These are phyloP conservation scores for Metridium senile DNA, from an alignment of 92 coral and sea anemone genomes.

Conservation along the genomic window DNA sequence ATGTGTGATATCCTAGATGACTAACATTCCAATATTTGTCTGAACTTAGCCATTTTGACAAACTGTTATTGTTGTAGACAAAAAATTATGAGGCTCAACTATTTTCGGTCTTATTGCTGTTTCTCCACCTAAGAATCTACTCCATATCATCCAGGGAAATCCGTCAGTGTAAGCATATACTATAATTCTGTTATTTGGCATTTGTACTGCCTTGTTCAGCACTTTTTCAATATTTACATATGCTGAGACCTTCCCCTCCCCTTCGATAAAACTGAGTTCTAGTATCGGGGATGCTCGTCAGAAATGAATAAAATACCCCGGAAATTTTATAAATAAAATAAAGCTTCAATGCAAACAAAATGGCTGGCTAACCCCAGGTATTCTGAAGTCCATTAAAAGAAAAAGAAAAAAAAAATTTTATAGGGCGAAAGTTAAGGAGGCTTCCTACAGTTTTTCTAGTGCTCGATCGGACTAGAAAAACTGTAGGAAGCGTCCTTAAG, in stretches of 20 bases:
- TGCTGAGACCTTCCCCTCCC: not conserved
- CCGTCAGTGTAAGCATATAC: constrained; percentile 36
- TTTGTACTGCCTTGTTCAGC: not conserved
- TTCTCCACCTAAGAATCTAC: constrained; percentile 28
- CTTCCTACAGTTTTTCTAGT: too few species aligned
- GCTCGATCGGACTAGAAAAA: too few species aligned
- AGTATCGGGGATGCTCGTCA: too few species aligned
- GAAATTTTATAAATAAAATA: too few species aligned
- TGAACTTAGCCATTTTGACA: constrained; percentile 42
- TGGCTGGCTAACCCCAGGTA: too few species aligned
- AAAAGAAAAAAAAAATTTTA: too few species aligned
- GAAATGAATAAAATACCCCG: too few species aligned
- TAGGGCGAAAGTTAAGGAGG: too few species aligned
- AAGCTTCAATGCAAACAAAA: too few species aligned
- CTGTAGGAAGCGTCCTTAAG: too few species aligned
- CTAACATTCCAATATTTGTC: constrained; percentile 39
- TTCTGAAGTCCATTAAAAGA: too few species aligned
- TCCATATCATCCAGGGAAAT: constrained; percentile 35
- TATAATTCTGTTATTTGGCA: not conserved
- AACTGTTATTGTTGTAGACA: constrained; percentile 31
- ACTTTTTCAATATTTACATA: too few species aligned
- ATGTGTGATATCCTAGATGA: constrained; percentile 11
- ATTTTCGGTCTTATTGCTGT: constrained; percentile 33
- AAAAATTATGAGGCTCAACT: constrained; percentile 34
- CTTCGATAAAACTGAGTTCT: not conserved